Evolutionary conservation across 2,113 vertebrate genomes (phyloP).

Genomic region (Girardinichthys multiradiatus): DNA sequence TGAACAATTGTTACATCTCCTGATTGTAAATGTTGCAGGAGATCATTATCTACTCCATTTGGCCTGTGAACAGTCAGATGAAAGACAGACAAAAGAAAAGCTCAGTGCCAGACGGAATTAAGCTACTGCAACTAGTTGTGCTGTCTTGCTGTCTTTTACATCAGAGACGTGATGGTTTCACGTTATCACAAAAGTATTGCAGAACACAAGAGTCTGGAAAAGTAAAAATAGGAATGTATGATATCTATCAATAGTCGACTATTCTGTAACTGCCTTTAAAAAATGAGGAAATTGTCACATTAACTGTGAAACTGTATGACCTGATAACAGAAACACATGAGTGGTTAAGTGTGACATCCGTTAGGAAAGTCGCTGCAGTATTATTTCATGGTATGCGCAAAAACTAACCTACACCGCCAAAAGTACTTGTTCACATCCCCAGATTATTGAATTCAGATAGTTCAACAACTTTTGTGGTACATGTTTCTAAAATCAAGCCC

Average conservation of each 20-base stretch:
- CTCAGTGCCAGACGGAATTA: not conserved
- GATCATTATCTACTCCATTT: not conserved
- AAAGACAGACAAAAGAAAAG: constrained; percentile 1
- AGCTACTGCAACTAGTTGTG: not conserved
- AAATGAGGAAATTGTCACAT: not conserved
- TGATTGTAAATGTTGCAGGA: not conserved
- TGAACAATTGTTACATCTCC: not conserved
- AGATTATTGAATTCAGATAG: no score
- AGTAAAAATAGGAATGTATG: no score
- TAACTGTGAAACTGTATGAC: not conserved
- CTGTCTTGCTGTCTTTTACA: constrained; percentile 4
- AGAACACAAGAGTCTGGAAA: no score
- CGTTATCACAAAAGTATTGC: not conserved
- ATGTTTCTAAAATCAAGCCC: no score
- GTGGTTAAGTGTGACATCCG: not conserved
- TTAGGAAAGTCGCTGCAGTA: not conserved
- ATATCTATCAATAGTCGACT: no score
- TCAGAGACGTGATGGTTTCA: not conserved
- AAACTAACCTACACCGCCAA: no score
- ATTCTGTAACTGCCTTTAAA: not conserved
- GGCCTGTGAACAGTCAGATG: not conserved
- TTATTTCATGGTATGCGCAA: no score
- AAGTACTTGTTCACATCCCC: no score
- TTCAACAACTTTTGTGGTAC: no score
- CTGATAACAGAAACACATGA: not conserved